Conservation (phyloP, 1,140 invertebrate genomes). For the Oscheius sp. region DNA sequence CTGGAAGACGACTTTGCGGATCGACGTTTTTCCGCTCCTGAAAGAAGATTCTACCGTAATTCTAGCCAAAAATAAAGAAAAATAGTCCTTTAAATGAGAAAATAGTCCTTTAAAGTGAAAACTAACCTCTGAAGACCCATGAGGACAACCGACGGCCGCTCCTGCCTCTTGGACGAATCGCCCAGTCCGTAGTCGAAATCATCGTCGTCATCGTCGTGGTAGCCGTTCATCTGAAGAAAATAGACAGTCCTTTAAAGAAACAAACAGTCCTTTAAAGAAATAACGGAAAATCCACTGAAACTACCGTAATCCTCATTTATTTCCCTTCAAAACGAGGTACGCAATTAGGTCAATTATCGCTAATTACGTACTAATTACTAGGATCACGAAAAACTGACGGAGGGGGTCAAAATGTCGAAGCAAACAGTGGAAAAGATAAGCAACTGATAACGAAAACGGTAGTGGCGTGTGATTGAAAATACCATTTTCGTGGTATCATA, state of each 20-base stretch:
- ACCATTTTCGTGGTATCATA: no score
- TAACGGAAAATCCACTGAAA: background rate
- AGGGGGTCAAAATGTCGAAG: no score
- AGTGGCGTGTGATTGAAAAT: no score
- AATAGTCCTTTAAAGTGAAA: background rate
- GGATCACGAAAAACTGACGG: no score
- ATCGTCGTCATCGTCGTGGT: conserved; percentile 32
- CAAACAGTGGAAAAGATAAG: no score
- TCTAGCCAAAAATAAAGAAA: background rate
- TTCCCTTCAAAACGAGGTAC: no score
- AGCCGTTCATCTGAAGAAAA: background rate
- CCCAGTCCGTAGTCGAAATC: conserved; percentile 37
- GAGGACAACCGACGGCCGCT: conserved; percentile 78
- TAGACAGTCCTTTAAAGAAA: background rate
- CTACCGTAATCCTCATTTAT: no score
- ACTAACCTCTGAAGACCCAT: conserved; percentile 86
- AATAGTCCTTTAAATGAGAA: background rate
- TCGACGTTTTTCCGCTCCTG: conserved; percentile 99
- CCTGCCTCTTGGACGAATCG: conserved; percentile 45
- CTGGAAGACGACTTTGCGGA: conserved; percentile 99
- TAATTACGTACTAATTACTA: no score
- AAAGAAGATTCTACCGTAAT: conserved; percentile 38
- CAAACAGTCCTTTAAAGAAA: background rate
- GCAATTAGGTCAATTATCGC: no score
- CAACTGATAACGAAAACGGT: no score